A percentile compares a stretch with the other conserved stretches of the same genome.
Evolutionary conservation across 2,888 invertebrate genomes (phyloP).

Genomic region (Germaria angustata): DNA sequence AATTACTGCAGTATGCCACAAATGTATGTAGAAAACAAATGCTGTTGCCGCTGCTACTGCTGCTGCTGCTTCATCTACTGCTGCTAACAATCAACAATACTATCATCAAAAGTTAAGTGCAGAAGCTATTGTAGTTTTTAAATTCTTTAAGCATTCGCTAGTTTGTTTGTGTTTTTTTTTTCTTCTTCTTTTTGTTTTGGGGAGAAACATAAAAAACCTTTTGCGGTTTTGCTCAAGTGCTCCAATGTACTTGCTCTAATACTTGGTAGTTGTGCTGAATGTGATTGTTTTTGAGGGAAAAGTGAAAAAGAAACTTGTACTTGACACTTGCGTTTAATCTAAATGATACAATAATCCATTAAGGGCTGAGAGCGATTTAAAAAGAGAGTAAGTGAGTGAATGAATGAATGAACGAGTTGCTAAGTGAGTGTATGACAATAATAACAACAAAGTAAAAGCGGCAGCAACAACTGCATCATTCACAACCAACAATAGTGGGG

Average conservation of each 20-base stretch:
- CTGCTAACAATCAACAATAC: background rate
- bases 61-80: too few relatives aligned
- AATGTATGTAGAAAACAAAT: slow-evolving; percentile 1
- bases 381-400: slow-evolving; percentile 1
- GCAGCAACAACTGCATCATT: slow-evolving; percentile 22
- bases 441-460: slow-evolving; percentile 6
- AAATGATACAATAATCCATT: slow-evolving; percentile 59
- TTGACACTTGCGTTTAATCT: slow-evolving; percentile 65
- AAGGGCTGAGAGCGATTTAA: slow-evolving; percentile 47
- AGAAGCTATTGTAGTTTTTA: slow-evolving; percentile 33
- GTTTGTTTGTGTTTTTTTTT: background rate
- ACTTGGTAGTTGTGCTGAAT: slow-evolving; percentile 9
- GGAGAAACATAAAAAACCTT: slow-evolving; percentile 31
- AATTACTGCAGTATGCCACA: slow-evolving; percentile 34
- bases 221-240: slow-evolving; percentile 58
- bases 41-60: background rate
- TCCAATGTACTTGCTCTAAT: background rate
- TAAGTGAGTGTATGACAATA: slow-evolving; percentile 46
- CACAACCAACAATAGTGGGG: slow-evolving; percentile 45
- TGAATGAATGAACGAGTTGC: slow-evolving; percentile 48
- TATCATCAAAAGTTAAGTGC: slow-evolving; percentile 55
- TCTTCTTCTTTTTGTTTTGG: background rate
- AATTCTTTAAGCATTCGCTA: slow-evolving; percentile 21
- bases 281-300: slow-evolving; percentile 17
- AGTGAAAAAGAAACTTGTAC: slow-evolving; percentile 49